These are phyloP conservation scores for Eupithecia abbreviata DNA, from an alignment of 2,888 invertebrate genomes.

Conservation along the genomic window DNA sequence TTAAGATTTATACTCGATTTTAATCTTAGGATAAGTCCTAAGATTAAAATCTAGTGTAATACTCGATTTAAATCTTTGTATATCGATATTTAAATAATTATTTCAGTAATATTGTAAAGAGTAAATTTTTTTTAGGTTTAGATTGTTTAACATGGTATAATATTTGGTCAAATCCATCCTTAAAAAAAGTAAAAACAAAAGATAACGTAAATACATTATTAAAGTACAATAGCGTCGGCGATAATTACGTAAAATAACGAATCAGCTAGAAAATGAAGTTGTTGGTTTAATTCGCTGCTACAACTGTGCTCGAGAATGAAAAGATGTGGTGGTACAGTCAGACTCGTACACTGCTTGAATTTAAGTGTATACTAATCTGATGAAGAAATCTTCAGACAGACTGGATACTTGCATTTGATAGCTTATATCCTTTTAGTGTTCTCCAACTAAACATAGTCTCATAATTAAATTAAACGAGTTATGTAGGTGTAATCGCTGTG, in stretches of 20 bases:
- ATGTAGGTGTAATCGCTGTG: no score
- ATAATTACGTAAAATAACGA: conserved; percentile 28
- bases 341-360: not conserved
- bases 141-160: no score
- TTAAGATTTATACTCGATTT: no score
- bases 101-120: no score
- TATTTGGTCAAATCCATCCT: not conserved
- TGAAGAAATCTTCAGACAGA: not conserved
- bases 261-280: conserved; percentile 22
- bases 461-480: no score
- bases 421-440: no score
- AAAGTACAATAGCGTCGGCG: conserved; percentile 1
- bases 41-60: no score
- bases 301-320: conserved; percentile 29
- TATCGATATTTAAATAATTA: no score
- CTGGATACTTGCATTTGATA: not conserved
- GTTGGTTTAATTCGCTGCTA: conserved; percentile 28
- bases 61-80: no score
- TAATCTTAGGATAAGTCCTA: no score
- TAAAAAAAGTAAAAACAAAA: not conserved
- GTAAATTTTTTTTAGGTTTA: no score
- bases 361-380: not conserved
- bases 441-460: no score
- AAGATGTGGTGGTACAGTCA: conserved; percentile 29
- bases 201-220: not conserved